These are phyloP conservation scores for Bombus waltoni DNA, from an alignment of 1,140 invertebrate genomes.

Conservation along the genomic window DNA sequence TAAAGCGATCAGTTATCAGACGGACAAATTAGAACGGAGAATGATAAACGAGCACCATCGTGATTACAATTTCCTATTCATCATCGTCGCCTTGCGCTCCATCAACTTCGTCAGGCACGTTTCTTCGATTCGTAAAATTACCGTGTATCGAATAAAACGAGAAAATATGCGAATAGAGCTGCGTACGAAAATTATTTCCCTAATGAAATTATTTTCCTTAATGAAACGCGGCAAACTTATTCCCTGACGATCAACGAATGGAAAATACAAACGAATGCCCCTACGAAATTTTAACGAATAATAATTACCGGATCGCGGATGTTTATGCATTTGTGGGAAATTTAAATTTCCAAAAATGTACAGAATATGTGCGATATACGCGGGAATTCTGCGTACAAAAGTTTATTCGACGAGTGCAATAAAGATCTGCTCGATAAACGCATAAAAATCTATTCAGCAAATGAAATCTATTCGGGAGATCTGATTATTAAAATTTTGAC, in stretches of 20 bases:
- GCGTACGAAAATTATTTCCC: neutral
- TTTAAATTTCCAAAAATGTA: neutral
- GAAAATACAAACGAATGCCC: too few species aligned
- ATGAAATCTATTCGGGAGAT: too few species aligned
- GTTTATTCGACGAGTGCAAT: too few species aligned
- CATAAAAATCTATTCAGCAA: neutral
- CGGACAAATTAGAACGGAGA: constrained; percentile 14
- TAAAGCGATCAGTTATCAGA: constrained; percentile 13
- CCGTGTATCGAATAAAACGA: neutral
- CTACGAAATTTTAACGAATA: neutral
- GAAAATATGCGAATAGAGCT: neutral
- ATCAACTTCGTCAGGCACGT: constrained; percentile 1
- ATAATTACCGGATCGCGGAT: neutral
- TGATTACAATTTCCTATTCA: constrained; percentile 22
- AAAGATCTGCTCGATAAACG: neutral
- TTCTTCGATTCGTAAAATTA: neutral
- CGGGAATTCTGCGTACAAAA: too few species aligned
- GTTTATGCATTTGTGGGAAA: neutral
- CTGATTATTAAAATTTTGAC: neutral
- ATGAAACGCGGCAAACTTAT: neutral
- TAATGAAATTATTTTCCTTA: neutral
- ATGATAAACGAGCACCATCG: constrained; percentile 14
- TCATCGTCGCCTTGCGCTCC: constrained; percentile 6
- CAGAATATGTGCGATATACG: neutral
- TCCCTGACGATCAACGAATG: neutral